Base-by-base conservation (phyloP, 2,797 vertebrate genomes). In the Chloroceryle amazona region DNA sequence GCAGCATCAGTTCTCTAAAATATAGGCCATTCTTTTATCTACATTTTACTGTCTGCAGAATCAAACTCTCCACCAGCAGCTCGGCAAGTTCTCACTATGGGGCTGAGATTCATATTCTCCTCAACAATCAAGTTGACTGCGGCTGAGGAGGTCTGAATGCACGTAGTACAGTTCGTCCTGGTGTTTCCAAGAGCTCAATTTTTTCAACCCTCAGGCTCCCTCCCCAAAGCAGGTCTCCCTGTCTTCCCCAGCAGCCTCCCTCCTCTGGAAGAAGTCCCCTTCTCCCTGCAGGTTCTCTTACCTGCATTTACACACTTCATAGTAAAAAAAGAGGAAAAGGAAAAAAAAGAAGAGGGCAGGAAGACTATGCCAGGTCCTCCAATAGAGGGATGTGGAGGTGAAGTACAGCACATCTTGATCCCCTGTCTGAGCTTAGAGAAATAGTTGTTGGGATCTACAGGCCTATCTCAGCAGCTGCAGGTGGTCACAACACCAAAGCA, bases 131-230 rank as follows among this genome's bases (percentile, higher is more conserved):
- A 23, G 44, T 8, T 58, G 51, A 35, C 72, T 47, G 4, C 7
- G 21, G 47, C 52, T 55, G 46, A 13, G 18, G 47, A 52, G 13
- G 4, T 60, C 65, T 60, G 35, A 60, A 29, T 4, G 1, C 0
- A 0, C 1, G 3, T 7, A 47, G 23, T 11, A 15, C 19, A 39
- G 10, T 10, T 21, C 54, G 31, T 42, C 26, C 9, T 4, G 22
- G 39, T 8, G 23, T 21, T 91, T 33, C 51, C 79, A 72, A 61
- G 35, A 66, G n/a, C 19, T 47, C 44, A 12, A 2, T 37, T 66
- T 54, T 73, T 23, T 14, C 58, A 65, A 55, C 39, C 22, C 29
- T 31, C 37, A 17, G 6, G 8, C 5, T 72, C 23, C 17, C 79
- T 39, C 39, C 19, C 51, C 11, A 2, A 44, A 3, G 41, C 17